Conservation (phyloP, 2,113 vertebrate species). For the Tachysurus fulvidraco region DNA sequence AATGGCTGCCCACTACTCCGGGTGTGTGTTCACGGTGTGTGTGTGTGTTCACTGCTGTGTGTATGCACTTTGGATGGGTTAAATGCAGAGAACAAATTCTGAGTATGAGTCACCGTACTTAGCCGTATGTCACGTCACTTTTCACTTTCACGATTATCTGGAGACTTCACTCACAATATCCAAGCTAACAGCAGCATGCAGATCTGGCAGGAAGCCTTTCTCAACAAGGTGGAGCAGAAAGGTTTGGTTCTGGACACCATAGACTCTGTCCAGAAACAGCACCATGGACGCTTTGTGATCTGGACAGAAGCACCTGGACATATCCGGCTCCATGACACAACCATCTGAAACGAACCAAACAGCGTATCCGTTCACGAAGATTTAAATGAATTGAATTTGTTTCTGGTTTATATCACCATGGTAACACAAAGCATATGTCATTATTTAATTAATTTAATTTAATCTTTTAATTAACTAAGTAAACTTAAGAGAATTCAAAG, state of each 20-base stretch:
- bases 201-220: constrained; percentile 92
- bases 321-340: constrained; percentile 85
- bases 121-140: too few relatives aligned
- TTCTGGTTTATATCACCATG: not conserved
- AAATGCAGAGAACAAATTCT: too few relatives aligned
- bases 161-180: constrained; percentile 78
- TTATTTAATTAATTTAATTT: too few relatives aligned
- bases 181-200: constrained; percentile 88
- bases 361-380: not conserved
- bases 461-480: too few relatives aligned
- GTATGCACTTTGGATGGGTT: too few relatives aligned
- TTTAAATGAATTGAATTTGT: not conserved
- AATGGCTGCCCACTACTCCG: too few relatives aligned
- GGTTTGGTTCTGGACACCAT: constrained; percentile 85
- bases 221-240: constrained; percentile 88
- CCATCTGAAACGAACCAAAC: constrained; percentile 77
- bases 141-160: not conserved
- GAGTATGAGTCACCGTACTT: too few relatives aligned
- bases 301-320: constrained; percentile 91
- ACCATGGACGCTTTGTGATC: constrained; percentile 98
- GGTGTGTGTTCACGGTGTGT: too few relatives aligned
- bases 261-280: constrained; percentile 95
- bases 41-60: too few relatives aligned
- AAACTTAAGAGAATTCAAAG: too few relatives aligned
- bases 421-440: not conserved